Evolutionary conservation across 2,113 vertebrate genomes (phyloP).

Genomic region (Trematocara stigmaticum): DNA sequence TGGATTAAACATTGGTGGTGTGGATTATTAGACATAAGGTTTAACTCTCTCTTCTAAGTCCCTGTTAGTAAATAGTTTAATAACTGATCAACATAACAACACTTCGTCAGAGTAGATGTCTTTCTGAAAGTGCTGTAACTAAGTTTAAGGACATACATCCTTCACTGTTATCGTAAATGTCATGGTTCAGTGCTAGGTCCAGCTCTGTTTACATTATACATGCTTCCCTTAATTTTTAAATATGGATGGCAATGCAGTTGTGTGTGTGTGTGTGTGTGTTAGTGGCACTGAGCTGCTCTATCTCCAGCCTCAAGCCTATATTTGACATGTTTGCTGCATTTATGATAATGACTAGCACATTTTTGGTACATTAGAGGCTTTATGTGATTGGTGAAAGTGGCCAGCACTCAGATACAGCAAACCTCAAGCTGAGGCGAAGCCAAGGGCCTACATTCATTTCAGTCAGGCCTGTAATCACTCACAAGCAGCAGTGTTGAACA

Average conservation of each 20-base stretch:
- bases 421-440: constrained; percentile 10
- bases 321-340: constrained; percentile 5
- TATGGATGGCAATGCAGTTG: accelerated
- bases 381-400: constrained; percentile 17
- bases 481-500: constrained; percentile 26
- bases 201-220: too few species aligned
- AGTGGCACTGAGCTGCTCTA: background rate
- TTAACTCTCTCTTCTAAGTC: too few species aligned
- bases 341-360: constrained; percentile 15
- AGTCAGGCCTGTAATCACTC: constrained; percentile 46
- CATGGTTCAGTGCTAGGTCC: too few species aligned
- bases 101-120: too few species aligned
- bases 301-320: background rate
- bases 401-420: background rate
- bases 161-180: too few species aligned
- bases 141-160: too few species aligned
- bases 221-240: background rate
- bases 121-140: too few species aligned
- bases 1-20: too few species aligned
- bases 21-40: too few species aligned
- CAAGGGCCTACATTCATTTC: constrained; percentile 27
- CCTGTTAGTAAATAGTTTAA: too few species aligned
- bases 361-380: constrained; percentile 21
- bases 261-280: background rate
- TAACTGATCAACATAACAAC: too few species aligned